phyloP scores from a whole-genome alignment of 30 jellyfish, hydroid and myxozoan genomes.

The Rhopilema esculentum region DNA sequence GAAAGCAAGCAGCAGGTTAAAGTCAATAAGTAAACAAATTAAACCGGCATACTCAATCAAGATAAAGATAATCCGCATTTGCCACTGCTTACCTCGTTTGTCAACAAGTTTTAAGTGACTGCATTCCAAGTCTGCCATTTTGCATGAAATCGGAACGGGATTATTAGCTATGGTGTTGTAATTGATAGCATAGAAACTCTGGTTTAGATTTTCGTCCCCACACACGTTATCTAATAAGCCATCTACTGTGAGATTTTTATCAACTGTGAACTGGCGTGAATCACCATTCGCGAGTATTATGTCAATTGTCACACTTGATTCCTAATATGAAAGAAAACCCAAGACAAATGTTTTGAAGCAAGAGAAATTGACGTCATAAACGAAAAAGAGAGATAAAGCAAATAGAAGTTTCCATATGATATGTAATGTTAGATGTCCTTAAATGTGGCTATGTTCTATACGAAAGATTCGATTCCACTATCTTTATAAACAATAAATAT shows the following conservation, averaged over 20 bases:
- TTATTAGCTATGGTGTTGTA: constrained; percentile 21
- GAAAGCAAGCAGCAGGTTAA: too few species aligned
- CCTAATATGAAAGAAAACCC: too few species aligned
- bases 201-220: constrained; percentile 28
- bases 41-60: not conserved
- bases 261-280: constrained; percentile 33
- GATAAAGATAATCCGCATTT: not conserved
- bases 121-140: constrained; percentile 26
- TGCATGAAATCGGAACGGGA: constrained; percentile 40
- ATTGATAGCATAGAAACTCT: constrained; percentile 34
- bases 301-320: constrained; percentile 3
- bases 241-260: constrained; percentile 7
- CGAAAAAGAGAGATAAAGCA: too few species aligned
- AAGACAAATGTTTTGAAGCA: too few species aligned
- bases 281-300: constrained; percentile 6
- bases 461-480: too few species aligned
- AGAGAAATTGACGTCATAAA: too few species aligned
- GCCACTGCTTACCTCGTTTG: constrained; percentile 24
- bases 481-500: too few species aligned
- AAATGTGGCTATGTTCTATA: too few species aligned
- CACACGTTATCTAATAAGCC: constrained; percentile 28
- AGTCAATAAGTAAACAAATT: too few species aligned
- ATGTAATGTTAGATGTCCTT: too few species aligned
- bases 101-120: constrained; percentile 20
- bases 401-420: too few species aligned